Conservation (phyloP, 2,113 vertebrate species). For the Noctilio leporinus region DNA sequence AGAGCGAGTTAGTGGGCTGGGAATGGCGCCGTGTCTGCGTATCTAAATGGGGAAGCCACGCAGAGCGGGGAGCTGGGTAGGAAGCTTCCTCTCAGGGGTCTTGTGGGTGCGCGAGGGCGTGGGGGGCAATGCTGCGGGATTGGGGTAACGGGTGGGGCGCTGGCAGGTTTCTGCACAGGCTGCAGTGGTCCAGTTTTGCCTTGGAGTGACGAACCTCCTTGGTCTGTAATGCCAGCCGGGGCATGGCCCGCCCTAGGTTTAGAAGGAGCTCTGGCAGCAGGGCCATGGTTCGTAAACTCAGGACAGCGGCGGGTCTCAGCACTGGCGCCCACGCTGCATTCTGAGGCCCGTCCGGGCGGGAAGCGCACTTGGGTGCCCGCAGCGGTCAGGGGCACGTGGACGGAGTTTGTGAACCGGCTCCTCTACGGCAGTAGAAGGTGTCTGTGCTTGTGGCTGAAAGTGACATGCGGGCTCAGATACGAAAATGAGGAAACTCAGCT, state of each 20-base stretch:
- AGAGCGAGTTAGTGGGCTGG: background rate
- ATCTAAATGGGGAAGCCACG: background rate
- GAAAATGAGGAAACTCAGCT: background rate
- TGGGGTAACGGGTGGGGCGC: background rate
- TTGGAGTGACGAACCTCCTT: background rate
- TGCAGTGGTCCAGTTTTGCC: background rate
- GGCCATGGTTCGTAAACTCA: too few species aligned
- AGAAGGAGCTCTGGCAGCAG: background rate
- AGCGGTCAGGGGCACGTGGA: background rate
- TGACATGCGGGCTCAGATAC: background rate
- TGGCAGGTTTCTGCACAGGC: background rate
- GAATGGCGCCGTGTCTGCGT: fast-evolving
- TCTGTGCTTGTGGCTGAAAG: background rate
- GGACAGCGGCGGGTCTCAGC: background rate
- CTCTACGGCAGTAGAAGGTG: background rate
- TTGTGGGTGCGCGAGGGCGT: background rate
- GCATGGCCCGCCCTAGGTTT: background rate
- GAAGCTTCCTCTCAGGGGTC: background rate
- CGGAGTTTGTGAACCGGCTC: background rate
- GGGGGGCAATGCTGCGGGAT: background rate
- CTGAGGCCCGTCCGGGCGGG: background rate
- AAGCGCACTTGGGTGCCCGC: too few species aligned
- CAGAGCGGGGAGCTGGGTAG: background rate
- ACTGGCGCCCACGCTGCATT: background rate
- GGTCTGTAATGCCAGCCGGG: background rate